These are phyloP conservation scores for Phalacrocorax carbo DNA, from an alignment of 2,113 vertebrate species.

Conservation along the genomic window DNA sequence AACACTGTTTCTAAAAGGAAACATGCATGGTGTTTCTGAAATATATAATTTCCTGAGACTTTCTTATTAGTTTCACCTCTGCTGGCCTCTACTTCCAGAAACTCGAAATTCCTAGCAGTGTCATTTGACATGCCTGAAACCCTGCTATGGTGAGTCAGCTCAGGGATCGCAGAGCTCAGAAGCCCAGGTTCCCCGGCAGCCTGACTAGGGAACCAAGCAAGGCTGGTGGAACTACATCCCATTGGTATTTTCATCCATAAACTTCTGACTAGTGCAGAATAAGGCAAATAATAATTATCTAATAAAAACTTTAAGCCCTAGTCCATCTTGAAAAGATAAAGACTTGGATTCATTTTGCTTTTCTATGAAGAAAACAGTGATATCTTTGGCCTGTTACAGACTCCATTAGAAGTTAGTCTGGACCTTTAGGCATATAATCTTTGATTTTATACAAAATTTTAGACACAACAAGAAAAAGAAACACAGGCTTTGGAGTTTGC, in stretches of 20 bases:
- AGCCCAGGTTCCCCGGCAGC: not conserved
- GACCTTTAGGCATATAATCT: not conserved
- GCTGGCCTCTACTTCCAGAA: conserved; percentile 39
- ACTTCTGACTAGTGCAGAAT: not conserved
- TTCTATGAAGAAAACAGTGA: not conserved
- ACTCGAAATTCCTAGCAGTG: not conserved
- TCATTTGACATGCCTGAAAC: not conserved
- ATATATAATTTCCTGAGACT: conserved; percentile 57
- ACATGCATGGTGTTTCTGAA: conserved; percentile 17
- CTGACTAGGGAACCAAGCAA: not conserved
- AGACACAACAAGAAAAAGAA: not conserved
- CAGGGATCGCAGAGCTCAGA: not conserved
- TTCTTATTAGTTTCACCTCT: conserved; percentile 57
- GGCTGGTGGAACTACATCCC: not conserved
- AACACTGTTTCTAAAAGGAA: conserved; percentile 44
- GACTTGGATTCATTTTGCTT: not conserved
- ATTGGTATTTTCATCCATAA: not conserved
- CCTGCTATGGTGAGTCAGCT: not conserved
- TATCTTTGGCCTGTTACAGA: not conserved
- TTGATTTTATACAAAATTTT: not conserved
- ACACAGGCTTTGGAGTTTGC: not conserved
- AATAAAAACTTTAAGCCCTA: not conserved
- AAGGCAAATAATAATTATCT: not conserved
- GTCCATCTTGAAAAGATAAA: not conserved
- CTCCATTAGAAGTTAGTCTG: not conserved